Base-by-base conservation (phyloP, 37 sponge, comb jelly and placozoan genomes). In the Oopsacas minuta region DNA sequence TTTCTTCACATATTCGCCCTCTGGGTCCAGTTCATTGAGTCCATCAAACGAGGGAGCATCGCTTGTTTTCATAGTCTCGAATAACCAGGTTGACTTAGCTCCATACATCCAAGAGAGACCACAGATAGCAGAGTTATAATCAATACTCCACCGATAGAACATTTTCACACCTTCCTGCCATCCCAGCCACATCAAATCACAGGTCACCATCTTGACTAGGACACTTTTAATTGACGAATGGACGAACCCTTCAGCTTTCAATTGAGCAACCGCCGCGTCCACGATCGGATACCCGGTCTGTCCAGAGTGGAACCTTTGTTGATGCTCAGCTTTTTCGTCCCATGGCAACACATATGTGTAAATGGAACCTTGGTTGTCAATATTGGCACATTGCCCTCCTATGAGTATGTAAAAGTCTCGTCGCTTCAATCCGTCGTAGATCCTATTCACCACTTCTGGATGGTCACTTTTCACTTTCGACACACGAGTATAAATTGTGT, bases 281-380 rank as follows among this genome's bases (percentile, higher is more conserved):
- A 95, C 92, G 87, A 88, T 89, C 0, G 96, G 96, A 36, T 86
- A 95, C 0, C 96, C 96, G 36, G 96, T 95, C 32, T 69, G 37
- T 3, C 93, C 96, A 35, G 89, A 52, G 7, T 84, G 52, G 85
- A 88, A 92, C 34, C 61, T 37, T 22, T 83, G 37, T 0, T 91
- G 39, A 42, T 75, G 82, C 15, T 53, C 84, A 37, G 36, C 35
- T 0, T 89, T 86, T 0, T 87, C 83, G 8, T 94, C 95, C 95
- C 95, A 94, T 23, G 95, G 95, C 1, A 94, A 84, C 17, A 46
- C 17, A 17, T 46, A 46, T 12, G 12, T 46, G 51, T 46, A 46
- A 22, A 12, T 46, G 17, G 51, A 46, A 17, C 17, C 51, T 46
- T 46, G 51, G 17, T 46, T 46, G 51, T 46, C 51, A 17, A 46